Percentiles rank a stretch among this genome's conserved stretches.
These are phyloP conservation scores for Micromys minutus DNA, from an alignment of 2,113 vertebrate genomes.

Conservation along the genomic window DNA sequence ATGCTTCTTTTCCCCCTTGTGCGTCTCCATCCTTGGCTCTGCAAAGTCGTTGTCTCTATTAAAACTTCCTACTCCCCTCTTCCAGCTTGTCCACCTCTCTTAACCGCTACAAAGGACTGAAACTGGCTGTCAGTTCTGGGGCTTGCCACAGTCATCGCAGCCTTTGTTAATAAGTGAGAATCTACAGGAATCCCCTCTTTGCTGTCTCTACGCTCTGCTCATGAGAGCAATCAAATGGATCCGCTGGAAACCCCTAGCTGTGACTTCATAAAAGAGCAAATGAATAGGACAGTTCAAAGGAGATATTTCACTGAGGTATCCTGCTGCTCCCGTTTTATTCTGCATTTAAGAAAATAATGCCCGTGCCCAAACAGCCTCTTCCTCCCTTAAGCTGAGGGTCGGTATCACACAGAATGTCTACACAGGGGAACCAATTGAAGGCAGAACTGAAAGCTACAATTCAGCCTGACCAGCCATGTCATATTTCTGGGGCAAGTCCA, in stretches of 20 bases:
- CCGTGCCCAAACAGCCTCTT: conserved; percentile 74
- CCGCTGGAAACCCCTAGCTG: conserved; percentile 78
- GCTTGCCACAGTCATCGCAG: conserved; percentile 72
- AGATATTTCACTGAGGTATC: conserved; percentile 78
- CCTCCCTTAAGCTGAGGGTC: conserved; percentile 67
- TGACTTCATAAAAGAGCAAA: conserved; percentile 78
- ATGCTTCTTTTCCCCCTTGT: background rate
- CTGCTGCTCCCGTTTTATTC: conserved; percentile 77
- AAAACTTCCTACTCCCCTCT: conserved; percentile 64
- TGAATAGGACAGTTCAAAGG: conserved; percentile 81
- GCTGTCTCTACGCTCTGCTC: conserved; percentile 75
- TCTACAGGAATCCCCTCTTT: conserved; percentile 79
- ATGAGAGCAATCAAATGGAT: conserved; percentile 79
- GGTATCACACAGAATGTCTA: conserved; percentile 74
- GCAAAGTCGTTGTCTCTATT: conserved; percentile 48
- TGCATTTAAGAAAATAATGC: conserved; percentile 78
- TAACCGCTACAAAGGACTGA: conserved; percentile 79
- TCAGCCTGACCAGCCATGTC: conserved; percentile 67
- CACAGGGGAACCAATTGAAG: conserved; percentile 78
- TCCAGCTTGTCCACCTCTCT: conserved; percentile 58
- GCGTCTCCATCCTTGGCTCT: background rate
- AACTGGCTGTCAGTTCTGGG: conserved; percentile 75
- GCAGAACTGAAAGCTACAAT: conserved; percentile 69
- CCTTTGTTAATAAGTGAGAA: conserved; percentile 81
- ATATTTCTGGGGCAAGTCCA: conserved; percentile 72